Evolutionary conservation across 2,113 vertebrate species (phyloP).

Genomic region (Ahaetulla prasina): DNA sequence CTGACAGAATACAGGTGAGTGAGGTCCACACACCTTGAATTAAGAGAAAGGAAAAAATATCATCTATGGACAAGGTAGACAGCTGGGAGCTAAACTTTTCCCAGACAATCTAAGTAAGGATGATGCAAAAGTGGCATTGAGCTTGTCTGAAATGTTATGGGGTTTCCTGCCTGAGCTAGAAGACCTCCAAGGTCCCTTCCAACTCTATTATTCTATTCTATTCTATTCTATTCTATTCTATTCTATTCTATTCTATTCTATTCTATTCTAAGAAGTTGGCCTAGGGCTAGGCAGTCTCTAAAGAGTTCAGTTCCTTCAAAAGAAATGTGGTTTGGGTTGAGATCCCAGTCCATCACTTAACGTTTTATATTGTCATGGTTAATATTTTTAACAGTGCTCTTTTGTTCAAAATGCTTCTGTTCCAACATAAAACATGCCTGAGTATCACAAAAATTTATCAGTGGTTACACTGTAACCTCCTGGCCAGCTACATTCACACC

Average conservation of each 20-base stretch:
- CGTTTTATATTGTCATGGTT: not conserved
- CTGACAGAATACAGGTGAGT: conserved; percentile 87
- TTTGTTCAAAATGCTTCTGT: not conserved
- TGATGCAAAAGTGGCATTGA: not conserved
- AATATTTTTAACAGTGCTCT: not conserved
- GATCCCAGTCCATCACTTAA: not conserved
- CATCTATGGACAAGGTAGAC: not conserved
- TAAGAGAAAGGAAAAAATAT: not conserved
- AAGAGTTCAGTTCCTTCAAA: not conserved
- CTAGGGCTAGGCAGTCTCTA: not conserved
- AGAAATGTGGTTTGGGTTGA: not conserved
- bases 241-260: too few relatives aligned
- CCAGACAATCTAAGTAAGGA: not conserved
- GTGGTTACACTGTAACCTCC: not conserved
- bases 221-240: too few relatives aligned
- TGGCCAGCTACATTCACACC: not conserved
- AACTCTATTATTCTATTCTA: too few relatives aligned
- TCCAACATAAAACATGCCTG: not conserved
- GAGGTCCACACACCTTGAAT: not conserved
- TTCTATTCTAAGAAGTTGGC: not conserved
- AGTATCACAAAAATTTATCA: not conserved
- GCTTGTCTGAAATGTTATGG: not conserved
- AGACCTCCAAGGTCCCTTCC: too few relatives aligned
- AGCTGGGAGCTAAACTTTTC: not conserved
- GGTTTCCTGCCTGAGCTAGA: too few relatives aligned